Conservation (phyloP, 2,797 vertebrate genomes). For the Siniperca undulata region DNA sequence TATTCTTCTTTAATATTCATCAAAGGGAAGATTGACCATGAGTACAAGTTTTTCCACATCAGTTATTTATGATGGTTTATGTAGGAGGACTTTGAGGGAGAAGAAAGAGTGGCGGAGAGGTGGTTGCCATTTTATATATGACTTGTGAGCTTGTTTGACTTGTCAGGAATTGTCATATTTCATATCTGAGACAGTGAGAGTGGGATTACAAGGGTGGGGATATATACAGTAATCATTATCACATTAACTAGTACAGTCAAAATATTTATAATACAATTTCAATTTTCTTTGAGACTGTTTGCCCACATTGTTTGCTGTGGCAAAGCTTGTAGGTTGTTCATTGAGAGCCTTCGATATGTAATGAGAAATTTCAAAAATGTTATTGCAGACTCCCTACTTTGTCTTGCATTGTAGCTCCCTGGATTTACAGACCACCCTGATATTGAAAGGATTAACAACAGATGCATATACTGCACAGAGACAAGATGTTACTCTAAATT, state of each 20-base stretch:
- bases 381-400: too few species aligned
- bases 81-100: not conserved
- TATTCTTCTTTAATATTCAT: too few species aligned
- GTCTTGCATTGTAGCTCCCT: too few species aligned
- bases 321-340: not conserved
- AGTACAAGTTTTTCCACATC: too few species aligned
- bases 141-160: not conserved
- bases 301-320: not conserved
- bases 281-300: not conserved
- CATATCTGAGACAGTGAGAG: too few species aligned
- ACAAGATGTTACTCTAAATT: not conserved
- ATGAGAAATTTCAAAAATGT: too few species aligned
- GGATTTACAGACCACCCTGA: too few species aligned
- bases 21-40: too few species aligned
- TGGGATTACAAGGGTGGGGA: not conserved
- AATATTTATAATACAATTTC: not conserved
- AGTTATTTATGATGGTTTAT: not conserved
- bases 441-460: not conserved
- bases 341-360: not conserved
- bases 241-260: not conserved
- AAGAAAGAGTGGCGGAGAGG: not conserved
- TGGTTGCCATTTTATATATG: not conserved
- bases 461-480: not conserved
- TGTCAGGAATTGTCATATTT: not conserved
- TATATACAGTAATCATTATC: not conserved